A percentile compares a stretch with the other conserved stretches of the same genome.
phyloP scores from a whole-genome alignment of 2,888 invertebrate genomes.

The Eugnorisma glareosa region DNA sequence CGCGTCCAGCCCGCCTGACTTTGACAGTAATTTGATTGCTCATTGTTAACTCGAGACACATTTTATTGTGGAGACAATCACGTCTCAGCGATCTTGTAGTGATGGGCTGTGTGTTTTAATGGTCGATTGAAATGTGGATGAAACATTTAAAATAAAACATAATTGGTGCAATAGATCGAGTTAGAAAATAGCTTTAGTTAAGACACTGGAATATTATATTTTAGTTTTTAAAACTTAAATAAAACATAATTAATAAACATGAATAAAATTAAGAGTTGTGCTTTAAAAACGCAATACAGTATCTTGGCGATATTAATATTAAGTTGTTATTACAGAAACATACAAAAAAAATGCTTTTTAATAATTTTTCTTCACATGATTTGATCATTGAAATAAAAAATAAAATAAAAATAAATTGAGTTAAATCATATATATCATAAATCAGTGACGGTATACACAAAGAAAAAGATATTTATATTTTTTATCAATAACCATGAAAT shows the following conservation, averaged over 20 bases:
- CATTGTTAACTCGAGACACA: slow-evolving; percentile 86
- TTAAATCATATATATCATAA: neutral
- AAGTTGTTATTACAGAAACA: neutral
- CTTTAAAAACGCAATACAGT: neutral
- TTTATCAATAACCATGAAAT: slow-evolving; percentile 32
- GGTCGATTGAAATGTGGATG: slow-evolving; percentile 25
- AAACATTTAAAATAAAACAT: neutral
- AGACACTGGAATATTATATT: neutral
- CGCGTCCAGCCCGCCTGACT: slow-evolving; percentile 72
- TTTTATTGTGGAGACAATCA: slow-evolving; percentile 86
- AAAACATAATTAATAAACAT: neutral
- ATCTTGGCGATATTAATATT: neutral
- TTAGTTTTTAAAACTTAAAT: neutral
- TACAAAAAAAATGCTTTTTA: too few species aligned
- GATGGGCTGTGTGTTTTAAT: slow-evolving; percentile 37
- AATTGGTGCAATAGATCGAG: neutral
- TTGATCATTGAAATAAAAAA: neutral
- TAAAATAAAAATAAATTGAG: too few species aligned
- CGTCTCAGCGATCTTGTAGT: slow-evolving; percentile 71
- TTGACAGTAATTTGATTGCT: slow-evolving; percentile 88
- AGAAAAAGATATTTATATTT: slow-evolving; percentile 8
- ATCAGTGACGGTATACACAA: slow-evolving; percentile 5
- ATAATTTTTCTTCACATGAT: neutral
- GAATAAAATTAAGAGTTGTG: too few species aligned
- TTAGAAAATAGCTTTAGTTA: neutral